These are phyloP conservation scores for Poecile montanus DNA, from an alignment of 2,797 vertebrate species.

Conservation along the genomic window DNA sequence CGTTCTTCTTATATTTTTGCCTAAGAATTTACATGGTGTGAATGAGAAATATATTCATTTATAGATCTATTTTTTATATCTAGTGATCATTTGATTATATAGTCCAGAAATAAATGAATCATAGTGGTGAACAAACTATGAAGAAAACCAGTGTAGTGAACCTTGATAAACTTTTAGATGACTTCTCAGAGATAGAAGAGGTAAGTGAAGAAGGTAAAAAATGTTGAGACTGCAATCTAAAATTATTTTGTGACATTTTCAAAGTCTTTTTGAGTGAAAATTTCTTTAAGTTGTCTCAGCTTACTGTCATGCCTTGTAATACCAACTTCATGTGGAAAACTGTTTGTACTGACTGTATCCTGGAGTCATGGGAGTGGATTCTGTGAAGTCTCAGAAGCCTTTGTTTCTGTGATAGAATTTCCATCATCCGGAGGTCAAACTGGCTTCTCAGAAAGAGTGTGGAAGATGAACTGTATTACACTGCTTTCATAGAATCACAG, in stretches of 20 bases:
- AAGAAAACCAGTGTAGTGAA: conserved; percentile 74
- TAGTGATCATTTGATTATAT: background rate
- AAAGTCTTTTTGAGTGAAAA: background rate
- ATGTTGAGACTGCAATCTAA: background rate
- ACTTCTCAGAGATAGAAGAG: conserved; percentile 85
- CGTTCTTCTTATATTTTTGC: background rate
- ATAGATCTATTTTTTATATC: background rate
- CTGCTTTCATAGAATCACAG: background rate
- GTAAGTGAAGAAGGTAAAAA: conserved; percentile 69
- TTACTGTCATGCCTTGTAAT: background rate
- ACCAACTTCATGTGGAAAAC: background rate
- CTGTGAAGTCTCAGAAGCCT: background rate
- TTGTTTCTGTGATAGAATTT: background rate
- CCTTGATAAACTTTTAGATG: conserved; percentile 82
- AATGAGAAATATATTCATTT: background rate
- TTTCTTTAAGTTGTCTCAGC: background rate
- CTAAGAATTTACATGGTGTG: background rate
- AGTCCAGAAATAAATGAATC: conserved; percentile 24
- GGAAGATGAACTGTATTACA: background rate
- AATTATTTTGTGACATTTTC: background rate
- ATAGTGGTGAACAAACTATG: conserved; percentile 18
- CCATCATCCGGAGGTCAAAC: background rate
- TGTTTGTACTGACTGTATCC: background rate
- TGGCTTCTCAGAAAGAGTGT: background rate
- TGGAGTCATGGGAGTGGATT: background rate